A percentile compares a stretch with the other conserved stretches of the same genome.
Conservation (phyloP, 2,888 invertebrate species). For the Dasysyrphus albostriatus region DNA sequence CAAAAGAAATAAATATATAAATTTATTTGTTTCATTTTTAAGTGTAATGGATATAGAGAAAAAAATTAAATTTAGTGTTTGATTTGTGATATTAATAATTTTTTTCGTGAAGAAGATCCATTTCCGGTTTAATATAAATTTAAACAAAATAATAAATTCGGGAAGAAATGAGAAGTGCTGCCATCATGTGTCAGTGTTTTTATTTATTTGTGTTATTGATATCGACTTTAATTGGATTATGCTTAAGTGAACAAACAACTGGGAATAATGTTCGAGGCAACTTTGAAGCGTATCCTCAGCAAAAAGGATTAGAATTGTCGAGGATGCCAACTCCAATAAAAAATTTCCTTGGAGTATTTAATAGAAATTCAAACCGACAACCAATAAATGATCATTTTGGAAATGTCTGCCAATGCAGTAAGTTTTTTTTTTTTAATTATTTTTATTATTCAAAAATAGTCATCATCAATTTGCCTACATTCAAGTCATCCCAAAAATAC, state of each 20-base stretch:
- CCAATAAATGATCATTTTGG: constrained; percentile 80
- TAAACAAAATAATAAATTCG: background rate
- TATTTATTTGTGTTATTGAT: constrained; percentile 50
- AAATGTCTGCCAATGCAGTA: constrained; percentile 58
- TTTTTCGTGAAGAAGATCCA: background rate
- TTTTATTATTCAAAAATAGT: background rate
- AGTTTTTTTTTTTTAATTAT: constrained; percentile 22
- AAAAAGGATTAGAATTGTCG: constrained; percentile 73
- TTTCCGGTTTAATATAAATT: constrained; percentile 10
- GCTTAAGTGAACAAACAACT: constrained; percentile 35
- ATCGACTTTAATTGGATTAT: constrained; percentile 47
- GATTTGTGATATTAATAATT: background rate
- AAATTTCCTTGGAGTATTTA: constrained; percentile 87
- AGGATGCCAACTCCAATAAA: constrained; percentile 83
- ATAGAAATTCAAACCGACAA: constrained; percentile 85
- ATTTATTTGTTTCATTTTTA: background rate
- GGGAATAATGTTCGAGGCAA: constrained; percentile 42
- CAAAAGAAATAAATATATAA: background rate
- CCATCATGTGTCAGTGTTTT: constrained; percentile 60
- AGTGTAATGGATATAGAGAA: constrained; percentile 10
- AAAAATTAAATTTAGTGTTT: background rate
- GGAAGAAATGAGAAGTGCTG: constrained; percentile 38
- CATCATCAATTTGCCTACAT: no score
- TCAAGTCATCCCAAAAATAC: no score
- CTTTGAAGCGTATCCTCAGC: constrained; percentile 55